Conservation (phyloP, 2,113 vertebrate species). For the Anhinga anhinga region DNA sequence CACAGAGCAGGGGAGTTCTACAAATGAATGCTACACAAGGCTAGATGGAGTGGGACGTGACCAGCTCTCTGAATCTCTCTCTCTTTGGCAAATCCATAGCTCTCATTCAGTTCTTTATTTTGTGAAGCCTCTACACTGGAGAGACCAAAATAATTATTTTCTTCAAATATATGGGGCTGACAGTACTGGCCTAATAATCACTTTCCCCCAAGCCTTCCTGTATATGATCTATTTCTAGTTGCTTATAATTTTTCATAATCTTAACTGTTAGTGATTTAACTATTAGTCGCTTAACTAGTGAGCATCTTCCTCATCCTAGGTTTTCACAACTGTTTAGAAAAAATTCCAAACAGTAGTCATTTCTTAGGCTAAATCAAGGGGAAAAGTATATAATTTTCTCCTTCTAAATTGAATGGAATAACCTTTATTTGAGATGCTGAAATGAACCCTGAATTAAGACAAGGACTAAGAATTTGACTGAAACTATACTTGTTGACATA, state of each 20-base stretch:
- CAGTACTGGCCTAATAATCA: neutral
- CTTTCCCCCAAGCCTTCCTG: neutral
- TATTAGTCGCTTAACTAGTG: neutral
- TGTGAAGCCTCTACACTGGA: neutral
- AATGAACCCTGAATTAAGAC: neutral
- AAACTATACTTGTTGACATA: neutral
- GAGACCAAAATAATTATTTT: neutral
- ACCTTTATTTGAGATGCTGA: neutral
- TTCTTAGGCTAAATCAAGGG: neutral
- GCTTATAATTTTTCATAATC: neutral
- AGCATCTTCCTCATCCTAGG: neutral
- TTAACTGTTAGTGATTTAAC: neutral
- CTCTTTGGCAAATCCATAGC: neutral
- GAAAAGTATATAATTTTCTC: neutral
- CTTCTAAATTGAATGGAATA: neutral
- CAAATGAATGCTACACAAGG: neutral
- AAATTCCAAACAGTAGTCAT: neutral
- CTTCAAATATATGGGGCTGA: neutral
- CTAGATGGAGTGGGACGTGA: neutral
- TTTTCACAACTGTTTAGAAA: neutral
- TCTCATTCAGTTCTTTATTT: neutral
- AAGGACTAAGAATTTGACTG: neutral
- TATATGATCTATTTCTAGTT: neutral
- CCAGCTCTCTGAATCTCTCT: neutral
- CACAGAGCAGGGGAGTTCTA: neutral